Conservation (phyloP, 2,113 vertebrate genomes). For the Silurus asotus region DNA sequence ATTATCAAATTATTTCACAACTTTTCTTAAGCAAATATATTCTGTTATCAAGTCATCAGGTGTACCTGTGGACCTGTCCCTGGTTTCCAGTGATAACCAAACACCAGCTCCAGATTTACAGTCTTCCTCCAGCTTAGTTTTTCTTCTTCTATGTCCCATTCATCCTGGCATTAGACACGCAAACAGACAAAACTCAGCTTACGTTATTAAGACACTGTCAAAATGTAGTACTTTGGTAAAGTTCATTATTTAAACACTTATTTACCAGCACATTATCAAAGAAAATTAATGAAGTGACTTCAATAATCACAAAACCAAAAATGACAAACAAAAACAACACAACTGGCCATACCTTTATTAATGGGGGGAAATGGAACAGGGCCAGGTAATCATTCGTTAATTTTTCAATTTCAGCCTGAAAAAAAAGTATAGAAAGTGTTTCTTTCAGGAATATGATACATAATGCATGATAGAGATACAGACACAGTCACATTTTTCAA, state of each 20-base stretch:
- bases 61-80: conserved; percentile 85
- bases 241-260: not conserved
- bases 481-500: not conserved
- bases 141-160: conserved; percentile 68
- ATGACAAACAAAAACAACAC: not conserved
- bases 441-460: conserved; percentile 7
- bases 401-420: conserved; percentile 91
- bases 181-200: not conserved
- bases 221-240: not conserved
- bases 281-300: not conserved
- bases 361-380: conserved; percentile 92
- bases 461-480: not conserved
- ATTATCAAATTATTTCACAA: not conserved
- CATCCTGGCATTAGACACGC: conserved; percentile 71
- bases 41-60: conserved; percentile 1
- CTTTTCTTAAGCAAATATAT: not conserved
- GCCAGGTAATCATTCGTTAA: conserved; percentile 91
- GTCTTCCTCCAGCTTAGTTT: conserved; percentile 80
- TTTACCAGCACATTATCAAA: not conserved
- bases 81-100: conserved; percentile 95
- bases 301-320: not conserved
- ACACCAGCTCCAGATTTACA: conserved; percentile 92
- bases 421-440: conserved; percentile 49
- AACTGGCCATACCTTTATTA: conserved; percentile 82
- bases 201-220: not conserved